A percentile compares a stretch with the other conserved stretches of the same genome.
phyloP scores from a whole-genome alignment of 2,797 vertebrate species.

The Enteromius mattozi region DNA sequence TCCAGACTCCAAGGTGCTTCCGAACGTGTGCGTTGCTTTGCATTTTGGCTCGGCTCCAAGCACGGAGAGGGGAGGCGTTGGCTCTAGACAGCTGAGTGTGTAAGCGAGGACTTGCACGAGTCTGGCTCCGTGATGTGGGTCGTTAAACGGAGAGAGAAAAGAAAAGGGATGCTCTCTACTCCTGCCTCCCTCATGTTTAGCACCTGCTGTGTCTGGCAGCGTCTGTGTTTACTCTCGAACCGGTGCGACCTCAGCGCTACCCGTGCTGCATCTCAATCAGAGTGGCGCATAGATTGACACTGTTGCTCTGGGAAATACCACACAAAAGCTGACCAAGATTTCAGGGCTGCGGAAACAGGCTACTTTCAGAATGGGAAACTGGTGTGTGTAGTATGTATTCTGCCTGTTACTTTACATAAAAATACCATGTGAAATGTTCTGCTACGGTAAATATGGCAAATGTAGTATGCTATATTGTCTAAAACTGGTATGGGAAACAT shows the following conservation, averaged over 20 bases:
- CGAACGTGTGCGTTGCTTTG: slow-evolving; percentile 72
- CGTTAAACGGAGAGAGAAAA: slow-evolving; percentile 25
- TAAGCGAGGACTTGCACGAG: slow-evolving; percentile 25
- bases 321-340: not conserved
- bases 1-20: slow-evolving; percentile 59
- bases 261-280: slow-evolving; percentile 67
- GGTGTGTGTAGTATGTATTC: not conserved
- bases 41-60: slow-evolving; percentile 62
- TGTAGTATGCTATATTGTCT: not conserved
- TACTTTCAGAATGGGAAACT: not conserved
- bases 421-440: not conserved
- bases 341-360: not conserved
- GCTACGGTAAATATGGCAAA: not conserved
- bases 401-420: not conserved
- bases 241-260: slow-evolving; percentile 45
- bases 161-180: slow-evolving; percentile 65
- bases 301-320: not conserved
- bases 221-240: slow-evolving; percentile 70
- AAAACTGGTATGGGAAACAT: not conserved
- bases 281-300: not conserved
- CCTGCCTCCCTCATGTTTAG: slow-evolving; percentile 59
- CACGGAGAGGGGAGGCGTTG: slow-evolving; percentile 54
- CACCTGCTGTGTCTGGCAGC: slow-evolving; percentile 70
- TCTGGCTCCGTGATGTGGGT: slow-evolving; percentile 32
- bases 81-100: slow-evolving; percentile 42